phyloP scores from a whole-genome alignment of 2,113 vertebrate species.

The Picathartes gymnocephalus region DNA sequence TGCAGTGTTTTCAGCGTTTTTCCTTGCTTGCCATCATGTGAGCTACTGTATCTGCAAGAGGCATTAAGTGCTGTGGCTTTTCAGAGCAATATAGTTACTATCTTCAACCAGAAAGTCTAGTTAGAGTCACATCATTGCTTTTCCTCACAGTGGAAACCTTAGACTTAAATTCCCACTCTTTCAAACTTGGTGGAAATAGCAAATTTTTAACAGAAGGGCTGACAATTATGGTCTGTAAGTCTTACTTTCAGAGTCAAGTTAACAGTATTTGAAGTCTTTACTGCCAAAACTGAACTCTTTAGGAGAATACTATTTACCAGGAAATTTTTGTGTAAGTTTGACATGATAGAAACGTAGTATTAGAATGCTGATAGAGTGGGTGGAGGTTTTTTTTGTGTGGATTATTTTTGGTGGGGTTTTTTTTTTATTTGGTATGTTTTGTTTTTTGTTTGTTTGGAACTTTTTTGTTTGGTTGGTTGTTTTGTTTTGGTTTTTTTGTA shows the following conservation, averaged over 20 bases:
- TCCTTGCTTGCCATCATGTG: neutral
- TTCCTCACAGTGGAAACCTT: neutral
- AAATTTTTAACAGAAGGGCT: neutral
- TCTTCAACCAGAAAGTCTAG: neutral
- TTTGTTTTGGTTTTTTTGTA: neutral
- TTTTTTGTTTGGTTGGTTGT: rapidly evolving
- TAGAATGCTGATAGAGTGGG: neutral
- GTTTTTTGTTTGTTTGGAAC: neutral
- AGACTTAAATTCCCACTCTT: neutral
- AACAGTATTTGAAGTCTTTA: neutral
- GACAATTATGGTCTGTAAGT: neutral
- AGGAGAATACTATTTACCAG: neutral
- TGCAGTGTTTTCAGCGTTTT: neutral
- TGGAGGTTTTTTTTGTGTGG: rapidly evolving
- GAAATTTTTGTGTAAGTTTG: neutral
- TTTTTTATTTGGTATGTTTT: neutral
- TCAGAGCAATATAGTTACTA: neutral
- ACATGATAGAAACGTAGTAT: neutral
- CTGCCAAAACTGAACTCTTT: neutral
- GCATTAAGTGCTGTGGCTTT: neutral
- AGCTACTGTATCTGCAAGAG: neutral
- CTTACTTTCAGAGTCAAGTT: neutral
- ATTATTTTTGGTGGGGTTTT: neutral
- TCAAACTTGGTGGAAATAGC: neutral
- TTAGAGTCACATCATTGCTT: neutral